Conservation (phyloP, 2,888 invertebrate species). For the Hyposoter didymator region DNA sequence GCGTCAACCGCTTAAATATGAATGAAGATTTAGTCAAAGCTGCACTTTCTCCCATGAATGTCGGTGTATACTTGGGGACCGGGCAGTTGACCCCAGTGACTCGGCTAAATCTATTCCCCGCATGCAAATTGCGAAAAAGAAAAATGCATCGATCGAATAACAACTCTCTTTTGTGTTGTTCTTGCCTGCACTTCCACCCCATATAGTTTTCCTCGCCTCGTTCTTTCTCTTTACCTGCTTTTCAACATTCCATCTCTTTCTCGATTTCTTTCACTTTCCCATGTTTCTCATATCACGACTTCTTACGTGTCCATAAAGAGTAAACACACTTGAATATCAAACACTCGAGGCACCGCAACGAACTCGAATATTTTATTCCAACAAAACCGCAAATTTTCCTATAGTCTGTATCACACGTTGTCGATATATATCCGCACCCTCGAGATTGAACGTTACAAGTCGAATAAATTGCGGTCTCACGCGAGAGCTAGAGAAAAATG, state of each 20-base stretch:
- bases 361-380: slow-evolving; percentile 51
- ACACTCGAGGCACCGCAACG: slow-evolving; percentile 42
- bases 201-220: slow-evolving; percentile 36
- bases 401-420: slow-evolving; percentile 44
- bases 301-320: slow-evolving; percentile 42
- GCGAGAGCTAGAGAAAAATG: slow-evolving; percentile 36
- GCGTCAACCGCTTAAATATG: slow-evolving; percentile 41
- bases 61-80: background rate
- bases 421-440: slow-evolving; percentile 44
- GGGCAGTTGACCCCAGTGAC: slow-evolving; percentile 12
- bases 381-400: slow-evolving; percentile 56
- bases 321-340: slow-evolving; percentile 47
- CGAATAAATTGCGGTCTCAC: slow-evolving; percentile 64
- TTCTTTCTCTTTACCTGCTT: background rate
- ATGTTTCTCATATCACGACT: slow-evolving; percentile 27
- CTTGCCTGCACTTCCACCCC: slow-evolving; percentile 50
- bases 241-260: slow-evolving; percentile 35
- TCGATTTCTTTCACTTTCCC: slow-evolving; percentile 38
- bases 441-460: slow-evolving; percentile 65
- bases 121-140: slow-evolving; percentile 18
- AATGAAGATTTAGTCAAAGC: slow-evolving; percentile 39
- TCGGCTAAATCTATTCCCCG: slow-evolving; percentile 29
- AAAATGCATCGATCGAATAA: slow-evolving; percentile 53
- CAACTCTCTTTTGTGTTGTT: slow-evolving; percentile 49
- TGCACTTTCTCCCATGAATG: background rate